Evolutionary conservation across 2,888 invertebrate species (phyloP).

Genomic region (Tryphoninae sp.): DNA sequence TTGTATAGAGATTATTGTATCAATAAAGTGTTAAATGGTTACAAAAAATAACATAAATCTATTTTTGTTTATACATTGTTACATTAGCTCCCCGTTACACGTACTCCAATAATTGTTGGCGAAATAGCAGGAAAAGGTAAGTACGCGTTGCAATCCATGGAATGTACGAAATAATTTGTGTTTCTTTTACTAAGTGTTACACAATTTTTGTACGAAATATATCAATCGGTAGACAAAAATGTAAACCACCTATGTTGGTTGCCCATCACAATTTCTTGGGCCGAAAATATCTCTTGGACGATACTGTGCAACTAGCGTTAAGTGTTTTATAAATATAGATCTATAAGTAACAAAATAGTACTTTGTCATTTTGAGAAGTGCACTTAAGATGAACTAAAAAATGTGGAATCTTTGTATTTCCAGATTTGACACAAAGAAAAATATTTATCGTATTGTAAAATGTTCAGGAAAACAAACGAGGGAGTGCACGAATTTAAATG

Average conservation of each 20-base stretch:
- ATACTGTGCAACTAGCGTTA: not conserved
- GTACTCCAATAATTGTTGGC: not conserved
- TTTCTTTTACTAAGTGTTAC: not conserved
- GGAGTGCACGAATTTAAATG: not conserved
- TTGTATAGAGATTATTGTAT: constrained; percentile 77
- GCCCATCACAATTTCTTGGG: not conserved
- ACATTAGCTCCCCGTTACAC: not conserved
- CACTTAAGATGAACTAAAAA: too few species aligned
- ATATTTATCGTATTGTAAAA: not conserved
- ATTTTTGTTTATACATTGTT: not conserved
- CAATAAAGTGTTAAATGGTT: constrained; percentile 79
- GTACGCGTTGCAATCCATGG: not conserved
- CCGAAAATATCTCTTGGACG: not conserved
- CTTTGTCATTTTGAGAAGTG: too few species aligned
- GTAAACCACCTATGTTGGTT: not conserved
- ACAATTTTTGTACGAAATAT: not conserved
- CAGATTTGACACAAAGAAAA: not conserved
- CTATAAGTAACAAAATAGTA: too few species aligned
- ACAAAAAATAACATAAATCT: constrained; percentile 63
- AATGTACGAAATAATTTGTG: not conserved
- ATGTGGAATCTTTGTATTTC: too few species aligned
- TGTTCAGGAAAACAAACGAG: not conserved
- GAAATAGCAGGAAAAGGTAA: not conserved
- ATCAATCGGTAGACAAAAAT: not conserved
- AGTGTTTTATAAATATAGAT: not conserved